Evolutionary conservation across 2,113 vertebrate genomes (phyloP).

Genomic region (Silurus meridionalis): DNA sequence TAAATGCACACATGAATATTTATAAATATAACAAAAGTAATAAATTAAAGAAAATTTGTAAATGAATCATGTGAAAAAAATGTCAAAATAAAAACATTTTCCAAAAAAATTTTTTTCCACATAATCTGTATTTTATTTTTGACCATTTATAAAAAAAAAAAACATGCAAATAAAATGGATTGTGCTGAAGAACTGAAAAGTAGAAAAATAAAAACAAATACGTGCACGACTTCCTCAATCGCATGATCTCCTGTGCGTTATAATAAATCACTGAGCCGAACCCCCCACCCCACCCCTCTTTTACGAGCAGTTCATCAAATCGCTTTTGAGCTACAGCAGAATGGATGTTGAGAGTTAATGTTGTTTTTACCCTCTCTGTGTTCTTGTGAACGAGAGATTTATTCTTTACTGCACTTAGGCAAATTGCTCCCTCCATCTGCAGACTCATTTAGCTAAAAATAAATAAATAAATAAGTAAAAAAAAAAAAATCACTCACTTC

Average conservation of each 20-base stretch:
- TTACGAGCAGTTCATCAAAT: conserved; percentile 18
- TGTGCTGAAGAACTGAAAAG: too few species aligned
- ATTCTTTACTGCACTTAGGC: conserved; percentile 44
- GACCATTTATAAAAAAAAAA: too few species aligned
- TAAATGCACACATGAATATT: not conserved
- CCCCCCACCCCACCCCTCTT: not conserved
- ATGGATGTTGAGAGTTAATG: conserved; percentile 14
- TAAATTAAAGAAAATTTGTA: too few species aligned
- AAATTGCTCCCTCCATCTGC: conserved; percentile 42
- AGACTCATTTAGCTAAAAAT: conserved; percentile 18
- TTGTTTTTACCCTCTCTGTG: conserved; percentile 32
- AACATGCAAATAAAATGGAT: too few species aligned
- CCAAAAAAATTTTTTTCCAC: too few species aligned
- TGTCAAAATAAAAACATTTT: too few species aligned
- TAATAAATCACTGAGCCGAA: not conserved
- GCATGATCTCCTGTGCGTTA: not conserved
- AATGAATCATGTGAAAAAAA: not conserved
- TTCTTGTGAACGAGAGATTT: conserved; percentile 27
- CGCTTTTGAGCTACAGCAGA: not conserved
- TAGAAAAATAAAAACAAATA: not conserved
- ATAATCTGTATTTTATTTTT: too few species aligned
- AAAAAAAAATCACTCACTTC: not conserved
- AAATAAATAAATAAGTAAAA: not conserved
- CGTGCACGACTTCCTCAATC: not conserved
- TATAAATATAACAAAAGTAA: too few species aligned